These are phyloP conservation scores for Resseliella maxima DNA, from an alignment of 2,888 invertebrate genomes.

Conservation along the genomic window DNA sequence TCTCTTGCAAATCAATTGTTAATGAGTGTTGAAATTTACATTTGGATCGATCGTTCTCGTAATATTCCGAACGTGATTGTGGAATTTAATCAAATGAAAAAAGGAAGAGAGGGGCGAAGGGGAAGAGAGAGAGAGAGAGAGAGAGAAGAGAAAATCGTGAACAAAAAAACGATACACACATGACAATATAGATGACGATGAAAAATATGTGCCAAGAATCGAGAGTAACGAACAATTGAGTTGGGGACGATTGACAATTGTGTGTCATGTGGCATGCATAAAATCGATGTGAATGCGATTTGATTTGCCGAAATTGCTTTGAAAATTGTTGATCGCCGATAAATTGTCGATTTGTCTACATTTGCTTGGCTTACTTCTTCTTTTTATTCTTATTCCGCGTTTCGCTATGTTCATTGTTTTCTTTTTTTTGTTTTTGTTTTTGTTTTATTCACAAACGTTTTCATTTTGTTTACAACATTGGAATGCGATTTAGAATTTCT, in stretches of 20 bases:
- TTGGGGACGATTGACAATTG: not conserved
- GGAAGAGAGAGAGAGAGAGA: not conserved
- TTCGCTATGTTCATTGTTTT: too few species aligned
- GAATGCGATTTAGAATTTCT: conserved; percentile 29
- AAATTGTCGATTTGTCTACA: too few species aligned
- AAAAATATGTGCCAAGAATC: conserved; percentile 20
- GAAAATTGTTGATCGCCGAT: too few species aligned
- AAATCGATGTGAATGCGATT: not conserved
- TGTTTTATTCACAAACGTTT: too few species aligned
- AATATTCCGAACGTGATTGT: not conserved
- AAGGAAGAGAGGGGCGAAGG: not conserved
- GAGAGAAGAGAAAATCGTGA: not conserved
- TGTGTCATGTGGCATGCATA: not conserved
- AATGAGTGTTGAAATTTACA: too few species aligned
- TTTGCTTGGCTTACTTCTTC: too few species aligned
- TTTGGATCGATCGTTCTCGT: too few species aligned
- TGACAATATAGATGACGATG: not conserved
- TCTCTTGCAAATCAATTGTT: too few species aligned
- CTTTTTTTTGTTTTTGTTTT: too few species aligned
- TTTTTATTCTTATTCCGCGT: too few species aligned
- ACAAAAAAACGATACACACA: not conserved
- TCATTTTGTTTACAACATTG: not conserved
- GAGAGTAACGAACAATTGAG: not conserved
- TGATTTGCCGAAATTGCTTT: too few species aligned
- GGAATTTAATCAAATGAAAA: too few species aligned